Evolutionary conservation across 1,140 invertebrate genomes (phyloP).

Genomic region (Caerostris darwini): DNA sequence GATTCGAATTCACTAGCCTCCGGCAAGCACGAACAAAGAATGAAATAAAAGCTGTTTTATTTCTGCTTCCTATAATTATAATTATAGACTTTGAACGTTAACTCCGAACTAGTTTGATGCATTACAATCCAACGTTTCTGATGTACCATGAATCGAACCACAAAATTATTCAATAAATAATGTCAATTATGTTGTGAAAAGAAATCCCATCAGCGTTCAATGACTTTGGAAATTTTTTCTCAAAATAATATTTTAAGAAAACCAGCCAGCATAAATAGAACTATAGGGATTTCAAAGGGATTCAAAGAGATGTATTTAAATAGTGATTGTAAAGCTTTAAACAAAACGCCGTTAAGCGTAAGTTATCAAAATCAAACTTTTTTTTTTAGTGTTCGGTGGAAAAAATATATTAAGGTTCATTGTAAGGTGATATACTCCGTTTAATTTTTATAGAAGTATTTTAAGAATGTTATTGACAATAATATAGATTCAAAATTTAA

Average conservation of each 20-base stretch:
- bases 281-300: not conserved
- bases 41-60: slow-evolving; percentile 58
- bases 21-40: slow-evolving; percentile 61
- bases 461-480: no score
- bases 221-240: no score
- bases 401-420: no score
- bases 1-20: slow-evolving; percentile 20
- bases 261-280: not conserved
- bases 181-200: not conserved
- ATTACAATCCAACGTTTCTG: not conserved
- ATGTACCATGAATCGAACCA: not conserved
- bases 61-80: slow-evolving; percentile 63
- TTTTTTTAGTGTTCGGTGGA: no score
- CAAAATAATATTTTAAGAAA: no score
- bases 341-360: no score
- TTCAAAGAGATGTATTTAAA: no score
- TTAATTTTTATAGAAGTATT: no score
- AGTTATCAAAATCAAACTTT: no score
- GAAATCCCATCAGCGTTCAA: not conserved
- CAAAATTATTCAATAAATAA: slow-evolving; percentile 51
- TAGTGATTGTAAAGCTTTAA: no score
- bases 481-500: no score
- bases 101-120: slow-evolving; percentile 58
- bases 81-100: slow-evolving; percentile 63
- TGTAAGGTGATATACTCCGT: no score